These are phyloP conservation scores for Augiades crinisus DNA, from an alignment of 2,888 invertebrate genomes.

Conservation along the genomic window DNA sequence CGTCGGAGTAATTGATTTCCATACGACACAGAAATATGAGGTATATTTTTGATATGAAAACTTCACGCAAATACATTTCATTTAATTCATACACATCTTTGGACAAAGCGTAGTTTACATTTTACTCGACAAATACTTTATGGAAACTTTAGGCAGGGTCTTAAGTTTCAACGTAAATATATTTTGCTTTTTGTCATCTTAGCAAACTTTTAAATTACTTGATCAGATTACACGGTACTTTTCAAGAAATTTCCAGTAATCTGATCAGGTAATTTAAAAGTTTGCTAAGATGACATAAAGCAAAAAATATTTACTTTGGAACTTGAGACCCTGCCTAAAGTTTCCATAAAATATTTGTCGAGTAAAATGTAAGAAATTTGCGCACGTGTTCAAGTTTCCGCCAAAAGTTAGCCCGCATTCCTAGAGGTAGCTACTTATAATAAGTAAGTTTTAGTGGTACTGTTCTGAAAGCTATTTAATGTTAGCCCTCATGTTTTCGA, in stretches of 20 bases:
- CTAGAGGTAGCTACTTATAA: neutral
- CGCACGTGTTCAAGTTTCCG: slow-evolving; percentile 4
- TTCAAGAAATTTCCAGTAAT: slow-evolving; percentile 2
- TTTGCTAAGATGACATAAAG: slow-evolving; percentile 12
- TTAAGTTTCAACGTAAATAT: slow-evolving; percentile 20
- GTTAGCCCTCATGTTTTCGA: neutral
- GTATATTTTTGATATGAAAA: too few species aligned
- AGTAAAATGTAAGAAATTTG: slow-evolving; percentile 9
- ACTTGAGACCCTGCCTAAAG: slow-evolving; percentile 6
- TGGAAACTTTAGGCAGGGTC: slow-evolving; percentile 2
- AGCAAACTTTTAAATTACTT: slow-evolving; percentile 12
- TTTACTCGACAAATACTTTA: slow-evolving; percentile 13
- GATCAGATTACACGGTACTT: slow-evolving; percentile 9
- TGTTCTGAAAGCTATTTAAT: slow-evolving; percentile 1
- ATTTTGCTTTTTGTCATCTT: slow-evolving; percentile 16
- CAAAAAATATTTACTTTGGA: slow-evolving; percentile 20
- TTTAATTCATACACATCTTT: too few species aligned
- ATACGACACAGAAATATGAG: too few species aligned
- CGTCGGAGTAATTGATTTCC: too few species aligned
- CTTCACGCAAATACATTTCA: too few species aligned
- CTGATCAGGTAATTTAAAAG: slow-evolving; percentile 16
- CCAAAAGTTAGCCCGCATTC: slow-evolving; percentile 5
- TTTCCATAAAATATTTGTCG: slow-evolving; percentile 8
- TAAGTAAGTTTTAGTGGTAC: slow-evolving; percentile 1
- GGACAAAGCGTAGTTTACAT: too few species aligned